Evolutionary conservation across 2,797 vertebrate genomes (phyloP).

Genomic region (Artibeus lituratus): DNA sequence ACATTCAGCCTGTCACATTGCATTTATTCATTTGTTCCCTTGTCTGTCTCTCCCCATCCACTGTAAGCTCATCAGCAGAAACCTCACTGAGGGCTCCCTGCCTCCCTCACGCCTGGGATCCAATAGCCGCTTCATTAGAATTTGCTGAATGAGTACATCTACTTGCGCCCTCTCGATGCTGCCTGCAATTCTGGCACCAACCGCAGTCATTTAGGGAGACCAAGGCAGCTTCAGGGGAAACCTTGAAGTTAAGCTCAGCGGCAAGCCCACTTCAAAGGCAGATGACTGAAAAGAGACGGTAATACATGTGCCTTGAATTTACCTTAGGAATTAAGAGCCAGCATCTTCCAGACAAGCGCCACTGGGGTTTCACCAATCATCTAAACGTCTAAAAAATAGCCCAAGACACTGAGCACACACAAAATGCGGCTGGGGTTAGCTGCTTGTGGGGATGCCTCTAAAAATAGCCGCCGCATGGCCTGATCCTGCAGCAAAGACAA

Average conservation of each 20-base stretch:
- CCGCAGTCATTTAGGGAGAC: slow-evolving; percentile 30
- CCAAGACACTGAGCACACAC: background rate
- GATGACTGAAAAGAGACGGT: background rate
- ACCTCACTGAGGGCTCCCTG: background rate
- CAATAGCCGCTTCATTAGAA: background rate
- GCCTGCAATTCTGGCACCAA: slow-evolving; percentile 24
- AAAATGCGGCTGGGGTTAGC: background rate
- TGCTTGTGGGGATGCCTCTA: background rate
- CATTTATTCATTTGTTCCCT: background rate
- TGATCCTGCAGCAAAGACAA: slow-evolving; percentile 31
- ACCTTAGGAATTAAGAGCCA: slow-evolving; percentile 56
- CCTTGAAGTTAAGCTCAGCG: slow-evolving; percentile 17
- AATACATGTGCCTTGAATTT: slow-evolving; percentile 63
- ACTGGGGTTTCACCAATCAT: slow-evolving; percentile 46
- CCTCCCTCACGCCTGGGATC: background rate
- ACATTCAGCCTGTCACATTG: background rate
- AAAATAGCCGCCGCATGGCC: slow-evolving; percentile 23
- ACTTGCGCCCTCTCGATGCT: background rate
- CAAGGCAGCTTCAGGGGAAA: background rate
- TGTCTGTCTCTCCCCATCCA: background rate
- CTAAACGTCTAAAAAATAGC: slow-evolving; percentile 8
- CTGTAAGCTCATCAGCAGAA: background rate
- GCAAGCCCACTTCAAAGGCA: slow-evolving; percentile 62
- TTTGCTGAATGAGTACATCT: slow-evolving; percentile 46
- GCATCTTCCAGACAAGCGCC: slow-evolving; percentile 15